phyloP scores from a whole-genome alignment of 2,888 invertebrate species.

The Tortrix viridana region DNA sequence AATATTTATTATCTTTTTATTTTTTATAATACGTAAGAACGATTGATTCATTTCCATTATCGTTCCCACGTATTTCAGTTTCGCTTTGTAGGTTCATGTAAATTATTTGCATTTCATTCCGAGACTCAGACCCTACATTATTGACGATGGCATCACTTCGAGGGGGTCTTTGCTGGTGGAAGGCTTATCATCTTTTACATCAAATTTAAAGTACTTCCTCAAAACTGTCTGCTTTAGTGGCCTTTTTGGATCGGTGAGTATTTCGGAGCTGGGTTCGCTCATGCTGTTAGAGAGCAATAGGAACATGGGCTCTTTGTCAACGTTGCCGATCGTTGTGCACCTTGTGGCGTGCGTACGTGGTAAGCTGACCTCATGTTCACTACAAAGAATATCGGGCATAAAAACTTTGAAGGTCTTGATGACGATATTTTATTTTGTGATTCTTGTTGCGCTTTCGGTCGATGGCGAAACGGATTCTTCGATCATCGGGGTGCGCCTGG shows the following conservation, averaged over 20 bases:
- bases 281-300: slow-evolving; percentile 56
- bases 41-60: slow-evolving; percentile 55
- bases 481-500: slow-evolving; percentile 48
- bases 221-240: slow-evolving; percentile 43
- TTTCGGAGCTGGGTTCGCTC: slow-evolving; percentile 57
- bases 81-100: slow-evolving; percentile 63
- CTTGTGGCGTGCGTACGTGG: slow-evolving; percentile 48
- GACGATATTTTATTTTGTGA: slow-evolving; percentile 43
- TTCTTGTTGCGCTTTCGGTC: slow-evolving; percentile 51
- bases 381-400: slow-evolving; percentile 62
- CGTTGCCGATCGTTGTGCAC: slow-evolving; percentile 42
- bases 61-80: slow-evolving; percentile 50
- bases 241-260: slow-evolving; percentile 48
- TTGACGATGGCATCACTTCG: slow-evolving; percentile 27
- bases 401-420: slow-evolving; percentile 49
- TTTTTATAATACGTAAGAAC: slow-evolving; percentile 60
- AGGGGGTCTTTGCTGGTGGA: slow-evolving; percentile 53
- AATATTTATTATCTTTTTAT: slow-evolving; percentile 50
- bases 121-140: slow-evolving; percentile 49
- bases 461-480: slow-evolving; percentile 56
- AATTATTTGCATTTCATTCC: slow-evolving; percentile 57
- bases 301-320: slow-evolving; percentile 55
- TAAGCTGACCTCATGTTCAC: slow-evolving; percentile 56
- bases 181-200: slow-evolving; percentile 49
- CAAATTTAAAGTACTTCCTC: slow-evolving; percentile 47